phyloP scores from a whole-genome alignment of 2,797 vertebrate genomes.

The Euthynnus affinis region DNA sequence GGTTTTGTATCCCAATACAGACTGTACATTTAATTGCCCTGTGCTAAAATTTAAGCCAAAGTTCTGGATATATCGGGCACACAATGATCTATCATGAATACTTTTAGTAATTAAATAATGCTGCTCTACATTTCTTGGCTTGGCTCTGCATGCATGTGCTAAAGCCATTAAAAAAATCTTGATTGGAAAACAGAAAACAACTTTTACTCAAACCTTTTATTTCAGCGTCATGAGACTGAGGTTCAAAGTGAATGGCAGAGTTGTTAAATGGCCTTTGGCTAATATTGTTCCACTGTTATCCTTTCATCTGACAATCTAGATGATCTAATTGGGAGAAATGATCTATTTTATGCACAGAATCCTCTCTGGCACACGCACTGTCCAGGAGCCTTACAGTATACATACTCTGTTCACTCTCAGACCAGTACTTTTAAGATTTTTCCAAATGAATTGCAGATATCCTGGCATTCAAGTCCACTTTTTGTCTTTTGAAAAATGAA shows the following conservation, averaged over 20 bases:
- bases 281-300: slow-evolving; percentile 4
- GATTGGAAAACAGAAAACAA: background rate
- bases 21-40: background rate
- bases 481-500: too few relatives aligned
- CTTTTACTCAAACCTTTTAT: slow-evolving; percentile 2
- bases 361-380: background rate
- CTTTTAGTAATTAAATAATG: too few relatives aligned
- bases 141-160: background rate
- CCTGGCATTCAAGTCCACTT: too few relatives aligned
- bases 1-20: background rate
- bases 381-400: background rate
- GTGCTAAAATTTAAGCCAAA: background rate
- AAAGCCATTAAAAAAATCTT: background rate
- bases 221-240: background rate
- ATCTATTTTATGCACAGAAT: background rate
- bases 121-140: background rate
- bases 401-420: background rate
- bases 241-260: slow-evolving; percentile 9
- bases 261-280: background rate
- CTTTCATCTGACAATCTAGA: slow-evolving; percentile 36
- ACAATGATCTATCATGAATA: background rate
- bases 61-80: too few relatives aligned
- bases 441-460: background rate
- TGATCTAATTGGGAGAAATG: slow-evolving; percentile 47
- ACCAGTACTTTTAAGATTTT: background rate